Evolutionary conservation across 2,113 vertebrate species (phyloP).

Genomic region (Tachuris rubrigastra): DNA sequence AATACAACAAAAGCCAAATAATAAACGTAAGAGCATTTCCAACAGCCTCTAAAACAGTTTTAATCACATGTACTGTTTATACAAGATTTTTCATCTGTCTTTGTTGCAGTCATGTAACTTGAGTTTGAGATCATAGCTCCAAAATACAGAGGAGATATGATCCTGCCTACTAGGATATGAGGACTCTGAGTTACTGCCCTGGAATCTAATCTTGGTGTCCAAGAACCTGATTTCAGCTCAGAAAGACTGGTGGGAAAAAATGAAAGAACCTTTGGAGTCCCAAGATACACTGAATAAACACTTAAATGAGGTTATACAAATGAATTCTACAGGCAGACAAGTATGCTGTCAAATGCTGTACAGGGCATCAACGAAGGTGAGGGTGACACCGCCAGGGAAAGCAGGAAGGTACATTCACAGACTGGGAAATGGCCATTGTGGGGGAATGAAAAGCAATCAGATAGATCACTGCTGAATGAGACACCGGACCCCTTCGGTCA

Average conservation of each 20-base stretch:
- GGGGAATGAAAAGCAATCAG: neutral
- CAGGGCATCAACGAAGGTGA: accelerated
- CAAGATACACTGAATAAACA: neutral
- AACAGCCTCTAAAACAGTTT: neutral
- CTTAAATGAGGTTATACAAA: neutral
- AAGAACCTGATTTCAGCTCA: neutral
- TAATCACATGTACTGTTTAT: neutral
- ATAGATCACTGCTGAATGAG: neutral
- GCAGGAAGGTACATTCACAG: neutral
- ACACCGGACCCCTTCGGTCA: neutral
- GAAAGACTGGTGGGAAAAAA: neutral
- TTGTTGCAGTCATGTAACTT: too few relatives aligned
- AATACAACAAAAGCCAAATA: neutral
- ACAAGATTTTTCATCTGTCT: neutral
- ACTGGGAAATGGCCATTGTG: neutral
- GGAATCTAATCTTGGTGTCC: neutral
- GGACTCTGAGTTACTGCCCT: neutral
- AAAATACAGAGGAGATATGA: neutral
- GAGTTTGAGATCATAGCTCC: neutral
- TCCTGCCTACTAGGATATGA: neutral
- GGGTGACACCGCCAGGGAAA: neutral
- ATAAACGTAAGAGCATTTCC: neutral
- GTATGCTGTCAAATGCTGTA: neutral
- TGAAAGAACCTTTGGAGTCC: neutral
- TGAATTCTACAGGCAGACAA: neutral